These are phyloP conservation scores for Ceriagrion tenellum DNA, from an alignment of 2,888 invertebrate species.

Conservation along the genomic window DNA sequence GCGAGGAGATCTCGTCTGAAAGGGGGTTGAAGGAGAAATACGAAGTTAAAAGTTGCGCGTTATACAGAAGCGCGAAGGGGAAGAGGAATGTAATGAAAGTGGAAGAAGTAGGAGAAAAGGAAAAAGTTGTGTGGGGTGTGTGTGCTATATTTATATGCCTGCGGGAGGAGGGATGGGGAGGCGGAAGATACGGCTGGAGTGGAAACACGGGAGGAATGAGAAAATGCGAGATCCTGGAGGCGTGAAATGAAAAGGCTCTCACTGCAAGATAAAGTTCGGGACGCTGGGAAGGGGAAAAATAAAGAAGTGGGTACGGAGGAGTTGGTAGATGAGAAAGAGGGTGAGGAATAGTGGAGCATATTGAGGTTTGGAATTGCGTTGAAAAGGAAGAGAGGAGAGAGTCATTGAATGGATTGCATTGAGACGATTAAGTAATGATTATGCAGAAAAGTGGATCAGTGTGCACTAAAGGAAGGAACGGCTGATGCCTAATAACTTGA, in stretches of 20 bases:
- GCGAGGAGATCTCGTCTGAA: not conserved
- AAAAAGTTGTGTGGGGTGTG: not conserved
- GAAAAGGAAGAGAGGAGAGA: not conserved
- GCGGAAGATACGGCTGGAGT: not conserved
- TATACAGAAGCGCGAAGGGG: not conserved
- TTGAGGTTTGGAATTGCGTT: not conserved
- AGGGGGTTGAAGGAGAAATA: not conserved
- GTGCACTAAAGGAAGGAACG: not conserved
- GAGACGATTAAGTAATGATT: not conserved
- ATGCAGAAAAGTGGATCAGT: not conserved
- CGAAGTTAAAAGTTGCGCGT: not conserved
- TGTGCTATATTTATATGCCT: too few species aligned
- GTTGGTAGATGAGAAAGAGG: not conserved
- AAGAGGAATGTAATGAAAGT: not conserved
- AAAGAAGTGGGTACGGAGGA: not conserved
- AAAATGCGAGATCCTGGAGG: not conserved
- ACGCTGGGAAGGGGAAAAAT: too few species aligned
- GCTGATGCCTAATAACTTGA: too few species aligned
- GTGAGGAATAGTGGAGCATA: conserved; percentile 30
- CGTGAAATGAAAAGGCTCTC: not conserved
- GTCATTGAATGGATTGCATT: not conserved
- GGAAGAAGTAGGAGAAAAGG: not conserved
- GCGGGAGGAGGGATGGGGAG: not conserved
- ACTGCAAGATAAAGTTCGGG: not conserved
- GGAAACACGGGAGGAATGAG: not conserved